These are phyloP conservation scores for Lates calcarifer DNA, from an alignment of 2,113 vertebrate species.

Conservation along the genomic window DNA sequence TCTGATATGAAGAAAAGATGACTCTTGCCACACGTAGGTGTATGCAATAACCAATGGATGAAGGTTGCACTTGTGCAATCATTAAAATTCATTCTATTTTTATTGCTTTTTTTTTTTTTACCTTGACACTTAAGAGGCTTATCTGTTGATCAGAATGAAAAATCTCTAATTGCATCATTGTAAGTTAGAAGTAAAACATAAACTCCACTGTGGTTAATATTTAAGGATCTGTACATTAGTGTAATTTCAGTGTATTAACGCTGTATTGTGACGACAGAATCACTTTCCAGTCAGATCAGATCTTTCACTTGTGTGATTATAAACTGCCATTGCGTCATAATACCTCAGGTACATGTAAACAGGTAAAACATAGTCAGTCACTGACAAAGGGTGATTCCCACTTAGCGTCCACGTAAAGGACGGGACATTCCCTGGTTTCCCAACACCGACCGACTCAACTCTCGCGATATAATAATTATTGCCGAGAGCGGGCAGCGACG, in stretches of 20 bases:
- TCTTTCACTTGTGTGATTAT: not conserved
- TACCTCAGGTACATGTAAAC: not conserved
- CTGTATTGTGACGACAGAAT: too few species aligned
- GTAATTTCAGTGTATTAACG: not conserved
- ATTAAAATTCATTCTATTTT: too few species aligned
- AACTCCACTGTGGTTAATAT: too few species aligned
- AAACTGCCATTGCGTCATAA: too few species aligned
- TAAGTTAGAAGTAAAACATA: too few species aligned
- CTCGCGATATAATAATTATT: constrained; percentile 62
- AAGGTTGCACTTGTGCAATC: not conserved
- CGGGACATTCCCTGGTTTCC: constrained; percentile 47
- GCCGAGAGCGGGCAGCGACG: constrained; percentile 47
- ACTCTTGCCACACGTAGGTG: not conserved
- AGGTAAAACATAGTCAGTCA: not conserved
- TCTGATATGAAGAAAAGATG: not conserved
- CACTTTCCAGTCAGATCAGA: not conserved
- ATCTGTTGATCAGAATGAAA: not conserved
- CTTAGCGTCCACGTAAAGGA: not conserved
- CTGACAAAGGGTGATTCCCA: constrained; percentile 42
- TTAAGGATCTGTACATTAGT: not conserved
- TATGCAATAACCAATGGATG: not conserved
- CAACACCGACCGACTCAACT: not conserved
- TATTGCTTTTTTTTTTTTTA: too few species aligned
- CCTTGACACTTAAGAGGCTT: not conserved
- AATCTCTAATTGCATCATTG: too few species aligned